Base-by-base conservation (phyloP, 2,113 vertebrate genomes). In the Lagenorhynchus albirostris region DNA sequence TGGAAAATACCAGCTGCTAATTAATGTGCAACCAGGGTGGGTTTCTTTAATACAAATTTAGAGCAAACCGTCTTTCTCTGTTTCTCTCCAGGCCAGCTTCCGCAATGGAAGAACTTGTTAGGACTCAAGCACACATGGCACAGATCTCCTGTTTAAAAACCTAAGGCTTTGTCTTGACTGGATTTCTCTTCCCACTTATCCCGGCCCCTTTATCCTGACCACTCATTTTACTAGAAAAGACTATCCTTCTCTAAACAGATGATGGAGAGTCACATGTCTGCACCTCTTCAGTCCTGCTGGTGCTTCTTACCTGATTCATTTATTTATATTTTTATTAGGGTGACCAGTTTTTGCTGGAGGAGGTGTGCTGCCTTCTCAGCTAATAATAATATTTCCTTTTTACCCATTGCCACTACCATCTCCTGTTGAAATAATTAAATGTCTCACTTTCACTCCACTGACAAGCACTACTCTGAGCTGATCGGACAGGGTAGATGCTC, bases 271-370 rank as follows among this genome's bases (percentile, higher is more conserved):
- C 31, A 92, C 0, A 0, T 68, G 55, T 13, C 2, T 9, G 87
- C 60, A 73, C 94, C 67, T 90, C 97, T 90, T 65, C 68, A 67
- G 76, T 81, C 68, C 83, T 33, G 25, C 76, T 68, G 2, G 63
- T 55, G 60, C 67, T 67, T 97, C 68, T 95, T 95, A 67, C 81
- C 38, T 81, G 53, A 94, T 94, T 96, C 50, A 96, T 96, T 96
- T 87, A 85, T 95, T 97, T 96, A 55, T 97, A 89, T 94, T 98
- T 98, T 97, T 97, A 95, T 88, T 85, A 96, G 87, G 38, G 20
- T 76, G 95, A 92, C 47, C 89, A 98, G 95, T 91, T 98, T 95
- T 96, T 97, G 95, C 82, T 95, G 92, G 98, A 97, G 97, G 84
- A 98, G 93, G 71, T 97, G 53, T 55, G 65, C 33, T 95, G 62